phyloP scores from a whole-genome alignment of 2,888 invertebrate species.

The Drosophila neutralis region DNA sequence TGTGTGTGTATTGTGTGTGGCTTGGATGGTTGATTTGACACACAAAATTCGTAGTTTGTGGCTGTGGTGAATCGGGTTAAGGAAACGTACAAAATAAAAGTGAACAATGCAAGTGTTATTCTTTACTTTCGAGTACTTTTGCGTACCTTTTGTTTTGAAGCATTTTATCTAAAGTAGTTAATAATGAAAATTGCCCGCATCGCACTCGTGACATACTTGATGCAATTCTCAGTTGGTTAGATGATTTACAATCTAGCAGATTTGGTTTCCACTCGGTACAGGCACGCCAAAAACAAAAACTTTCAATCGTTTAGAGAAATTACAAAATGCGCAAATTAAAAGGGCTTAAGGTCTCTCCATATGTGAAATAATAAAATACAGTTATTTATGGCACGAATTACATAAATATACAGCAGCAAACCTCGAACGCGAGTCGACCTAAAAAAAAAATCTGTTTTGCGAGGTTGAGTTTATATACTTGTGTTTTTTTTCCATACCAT shows the following conservation, averaged over 20 bases:
- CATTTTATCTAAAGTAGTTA: constrained; percentile 21
- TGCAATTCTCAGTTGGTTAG: constrained; percentile 55
- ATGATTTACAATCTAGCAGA: constrained; percentile 84
- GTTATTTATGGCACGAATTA: constrained; percentile 9
- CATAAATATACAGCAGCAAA: constrained; percentile 13
- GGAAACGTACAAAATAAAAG: constrained; percentile 38
- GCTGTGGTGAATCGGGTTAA: constrained; percentile 13
- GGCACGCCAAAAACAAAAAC: constrained; percentile 85
- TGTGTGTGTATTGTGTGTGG: constrained; percentile 42
- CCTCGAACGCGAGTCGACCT: constrained; percentile 14
- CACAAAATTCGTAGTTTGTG: constrained; percentile 20
- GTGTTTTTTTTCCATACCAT: constrained; percentile 32
- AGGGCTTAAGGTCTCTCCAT: constrained; percentile 14
- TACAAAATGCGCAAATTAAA: constrained; percentile 41
- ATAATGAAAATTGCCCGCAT: constrained; percentile 59
- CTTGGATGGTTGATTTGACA: constrained; percentile 14
- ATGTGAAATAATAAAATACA: constrained; percentile 18
- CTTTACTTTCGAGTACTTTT: constrained; percentile 65
- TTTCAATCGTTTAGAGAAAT: constrained; percentile 12
- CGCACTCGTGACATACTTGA: constrained; percentile 59
- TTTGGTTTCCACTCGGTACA: constrained; percentile 92
- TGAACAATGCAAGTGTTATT: constrained; percentile 42
- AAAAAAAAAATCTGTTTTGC: constrained; percentile 12
- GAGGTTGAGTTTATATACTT: constrained; percentile 6
- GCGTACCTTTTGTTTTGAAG: constrained; percentile 26